Conservation (phyloP, 37 sponge, comb jelly and placozoan species). For the Haliclona indistincta region DNA sequence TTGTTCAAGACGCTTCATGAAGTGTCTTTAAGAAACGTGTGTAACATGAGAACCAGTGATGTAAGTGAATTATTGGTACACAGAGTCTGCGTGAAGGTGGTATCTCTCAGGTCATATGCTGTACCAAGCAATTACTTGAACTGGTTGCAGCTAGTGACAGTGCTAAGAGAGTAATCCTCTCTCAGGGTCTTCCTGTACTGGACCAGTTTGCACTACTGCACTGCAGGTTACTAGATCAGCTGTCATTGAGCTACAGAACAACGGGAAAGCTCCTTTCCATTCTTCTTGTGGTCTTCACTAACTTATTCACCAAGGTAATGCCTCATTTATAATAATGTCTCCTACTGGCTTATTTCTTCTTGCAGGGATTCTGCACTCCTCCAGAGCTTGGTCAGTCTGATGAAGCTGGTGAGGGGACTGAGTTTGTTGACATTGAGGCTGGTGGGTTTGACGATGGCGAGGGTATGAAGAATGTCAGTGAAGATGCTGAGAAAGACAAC, state of each 20-base stretch:
- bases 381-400: slow-evolving; percentile 34
- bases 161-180: not conserved
- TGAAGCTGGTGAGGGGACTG: slow-evolving; percentile 50
- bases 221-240: slow-evolving; percentile 6
- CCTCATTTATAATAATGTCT: not conserved
- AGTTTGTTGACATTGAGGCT: slow-evolving; percentile 76
- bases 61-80: not conserved
- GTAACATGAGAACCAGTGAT: not conserved
- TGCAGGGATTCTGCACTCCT: slow-evolving; percentile 84
- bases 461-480: slow-evolving; percentile 82
- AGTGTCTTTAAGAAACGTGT: not conserved
- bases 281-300: slow-evolving; percentile 25
- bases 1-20: slow-evolving; percentile 7
- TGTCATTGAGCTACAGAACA: slow-evolving; percentile 19
- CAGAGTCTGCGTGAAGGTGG: not conserved
- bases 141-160: not conserved
- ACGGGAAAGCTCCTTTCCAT: slow-evolving; percentile 32
- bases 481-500: slow-evolving; percentile 33
- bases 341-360: not conserved
- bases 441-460: slow-evolving; percentile 92
- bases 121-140: not conserved
- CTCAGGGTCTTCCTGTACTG: not conserved
- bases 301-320: slow-evolving; percentile 11
- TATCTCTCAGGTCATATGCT: slow-evolving; percentile 3
- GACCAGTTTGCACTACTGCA: not conserved